phyloP scores from a whole-genome alignment of 1,140 invertebrate genomes.

The Leptinotarsa defecta region DNA sequence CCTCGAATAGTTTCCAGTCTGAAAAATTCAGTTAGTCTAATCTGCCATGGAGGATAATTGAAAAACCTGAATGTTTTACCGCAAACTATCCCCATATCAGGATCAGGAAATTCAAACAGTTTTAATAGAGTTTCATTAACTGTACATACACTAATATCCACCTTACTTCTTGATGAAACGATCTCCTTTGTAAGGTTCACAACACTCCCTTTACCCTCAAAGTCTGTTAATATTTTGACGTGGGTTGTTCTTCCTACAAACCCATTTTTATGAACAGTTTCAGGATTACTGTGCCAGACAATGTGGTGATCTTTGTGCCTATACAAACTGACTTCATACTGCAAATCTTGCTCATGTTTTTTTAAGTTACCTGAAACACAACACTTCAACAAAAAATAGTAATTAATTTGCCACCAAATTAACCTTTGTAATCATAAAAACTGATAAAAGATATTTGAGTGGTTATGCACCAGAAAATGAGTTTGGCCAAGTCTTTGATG shows the following conservation, averaged over 20 bases:
- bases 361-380: slow-evolving; percentile 61
- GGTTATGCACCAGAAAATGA: slow-evolving; percentile 69
- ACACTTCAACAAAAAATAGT: slow-evolving; percentile 23
- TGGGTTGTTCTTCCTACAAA: slow-evolving; percentile 55
- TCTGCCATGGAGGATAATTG: slow-evolving; percentile 73
- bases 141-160: slow-evolving; percentile 57
- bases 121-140: slow-evolving; percentile 59
- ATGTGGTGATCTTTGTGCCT: slow-evolving; percentile 61
- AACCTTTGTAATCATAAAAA: slow-evolving; percentile 73
- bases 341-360: slow-evolving; percentile 61
- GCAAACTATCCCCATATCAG: slow-evolving; percentile 68
- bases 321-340: slow-evolving; percentile 59
- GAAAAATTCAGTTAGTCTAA: slow-evolving; percentile 71
- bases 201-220: slow-evolving; percentile 64
- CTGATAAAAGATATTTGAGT: slow-evolving; percentile 68
- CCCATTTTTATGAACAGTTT: slow-evolving; percentile 64
- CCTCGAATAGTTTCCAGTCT: slow-evolving; percentile 61
- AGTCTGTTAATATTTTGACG: slow-evolving; percentile 57
- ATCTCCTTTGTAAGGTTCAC: slow-evolving; percentile 56
- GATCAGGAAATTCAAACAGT: slow-evolving; percentile 65
- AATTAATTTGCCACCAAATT: neutral
- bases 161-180: slow-evolving; percentile 47
- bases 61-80: slow-evolving; percentile 63
- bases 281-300: slow-evolving; percentile 61
- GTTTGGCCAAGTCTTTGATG: slow-evolving; percentile 60